Conservation (phyloP, 1,140 invertebrate genomes). For the Oedothorax gibbosus region DNA sequence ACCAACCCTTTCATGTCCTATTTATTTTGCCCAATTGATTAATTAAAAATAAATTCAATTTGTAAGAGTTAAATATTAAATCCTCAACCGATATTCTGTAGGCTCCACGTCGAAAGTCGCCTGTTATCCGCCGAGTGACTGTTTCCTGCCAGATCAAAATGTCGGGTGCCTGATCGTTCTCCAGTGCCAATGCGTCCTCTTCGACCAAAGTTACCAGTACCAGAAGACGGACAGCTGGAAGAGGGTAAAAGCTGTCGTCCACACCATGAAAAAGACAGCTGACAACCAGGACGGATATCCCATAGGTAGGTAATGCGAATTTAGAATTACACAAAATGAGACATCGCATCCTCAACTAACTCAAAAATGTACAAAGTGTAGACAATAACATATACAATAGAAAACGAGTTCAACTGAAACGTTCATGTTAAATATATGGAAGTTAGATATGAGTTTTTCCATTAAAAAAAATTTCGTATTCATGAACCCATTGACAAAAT, state of each 20-base stretch:
- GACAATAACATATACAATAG: too few species aligned
- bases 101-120: slow-evolving; percentile 2
- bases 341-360: too few species aligned
- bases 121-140: slow-evolving; percentile 11
- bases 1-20: too few species aligned
- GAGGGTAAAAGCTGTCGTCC: slow-evolving; percentile 19
- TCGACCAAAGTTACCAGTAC: neutral
- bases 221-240: slow-evolving; percentile 5
- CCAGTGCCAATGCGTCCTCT: slow-evolving; percentile 4
- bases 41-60: too few species aligned
- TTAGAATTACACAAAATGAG: neutral
- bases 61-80: too few species aligned
- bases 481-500: too few species aligned
- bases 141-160: slow-evolving; percentile 18
- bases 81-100: neutral
- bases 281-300: slow-evolving; percentile 3
- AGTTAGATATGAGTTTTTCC: too few species aligned
- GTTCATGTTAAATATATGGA: too few species aligned
- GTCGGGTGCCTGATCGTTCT: slow-evolving; percentile 19
- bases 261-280: slow-evolving; percentile 22
- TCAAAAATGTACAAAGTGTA: too few species aligned
- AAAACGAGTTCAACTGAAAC: too few species aligned
- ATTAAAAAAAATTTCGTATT: too few species aligned
- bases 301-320: slow-evolving; percentile 17
- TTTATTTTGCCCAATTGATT: too few species aligned